Percentiles rank a stretch among this genome's conserved stretches.
Evolutionary conservation across 2,888 invertebrate species (phyloP).

Genomic region (Luffia ferchaultella): DNA sequence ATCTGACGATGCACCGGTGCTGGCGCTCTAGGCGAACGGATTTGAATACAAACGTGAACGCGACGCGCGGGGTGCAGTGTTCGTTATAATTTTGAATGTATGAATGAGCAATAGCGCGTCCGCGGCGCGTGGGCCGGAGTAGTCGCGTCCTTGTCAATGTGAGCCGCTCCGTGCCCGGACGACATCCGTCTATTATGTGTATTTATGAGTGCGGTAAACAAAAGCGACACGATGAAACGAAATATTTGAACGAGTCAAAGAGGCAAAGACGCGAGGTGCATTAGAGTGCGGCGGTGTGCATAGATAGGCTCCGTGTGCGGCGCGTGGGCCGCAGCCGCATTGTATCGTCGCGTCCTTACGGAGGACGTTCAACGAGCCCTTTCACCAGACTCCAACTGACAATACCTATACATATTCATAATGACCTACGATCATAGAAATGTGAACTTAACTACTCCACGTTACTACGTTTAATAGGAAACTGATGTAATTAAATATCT

Average conservation of each 20-base stretch:
- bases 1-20: slow-evolving; percentile 59
- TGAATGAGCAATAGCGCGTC: slow-evolving; percentile 62
- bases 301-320: not conserved
- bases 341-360: too few species aligned
- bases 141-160: slow-evolving; percentile 65
- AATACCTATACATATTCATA: too few species aligned
- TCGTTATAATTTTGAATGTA: slow-evolving; percentile 65
- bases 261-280: not conserved
- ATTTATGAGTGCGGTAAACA: slow-evolving; percentile 53
- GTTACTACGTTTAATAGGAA: too few species aligned
- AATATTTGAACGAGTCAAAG: not conserved
- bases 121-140: slow-evolving; percentile 57
- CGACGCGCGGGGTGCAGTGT: slow-evolving; percentile 53
- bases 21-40: slow-evolving; percentile 43
- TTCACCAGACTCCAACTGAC: not conserved
- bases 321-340: not conserved
- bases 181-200: slow-evolving; percentile 64
- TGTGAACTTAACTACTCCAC: too few species aligned
- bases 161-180: slow-evolving; percentile 62
- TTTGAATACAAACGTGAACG: slow-evolving; percentile 63
- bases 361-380: not conserved
- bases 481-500: not conserved
- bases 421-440: too few species aligned
- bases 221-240: slow-evolving; percentile 7
- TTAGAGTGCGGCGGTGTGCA: not conserved